Conservation (phyloP, 2,113 vertebrate species). For the Oophaga pumilio region DNA sequence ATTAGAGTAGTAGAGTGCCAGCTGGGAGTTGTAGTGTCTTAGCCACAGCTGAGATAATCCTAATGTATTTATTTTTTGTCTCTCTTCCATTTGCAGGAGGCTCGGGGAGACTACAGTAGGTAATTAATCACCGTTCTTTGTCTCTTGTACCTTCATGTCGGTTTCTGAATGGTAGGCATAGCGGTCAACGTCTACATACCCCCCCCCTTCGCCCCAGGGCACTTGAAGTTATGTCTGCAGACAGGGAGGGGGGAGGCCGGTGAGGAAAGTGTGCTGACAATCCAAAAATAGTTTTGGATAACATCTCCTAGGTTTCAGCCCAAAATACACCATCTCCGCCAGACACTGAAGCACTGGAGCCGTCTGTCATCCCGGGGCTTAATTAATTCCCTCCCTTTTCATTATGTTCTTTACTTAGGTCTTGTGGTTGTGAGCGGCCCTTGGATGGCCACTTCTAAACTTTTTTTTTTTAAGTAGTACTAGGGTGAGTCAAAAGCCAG, state of each 20-base stretch:
- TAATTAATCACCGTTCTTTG: slow-evolving; percentile 75
- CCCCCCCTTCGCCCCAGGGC: neutral
- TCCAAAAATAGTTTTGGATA: slow-evolving; percentile 50
- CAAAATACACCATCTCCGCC: slow-evolving; percentile 25
- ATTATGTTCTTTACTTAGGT: slow-evolving; percentile 18
- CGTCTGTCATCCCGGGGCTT: slow-evolving; percentile 39
- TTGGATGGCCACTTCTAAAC: neutral
- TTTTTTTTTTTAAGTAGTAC: neutral
- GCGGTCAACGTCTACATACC: slow-evolving; percentile 22
- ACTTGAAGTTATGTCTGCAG: slow-evolving; percentile 16
- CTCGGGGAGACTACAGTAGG: slow-evolving; percentile 92
- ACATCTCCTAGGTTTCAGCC: slow-evolving; percentile 45
- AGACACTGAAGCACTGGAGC: neutral
- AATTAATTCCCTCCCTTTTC: slow-evolving; percentile 26
- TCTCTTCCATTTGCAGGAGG: slow-evolving; percentile 81
- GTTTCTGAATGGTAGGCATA: slow-evolving; percentile 28
- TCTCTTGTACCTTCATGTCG: slow-evolving; percentile 39
- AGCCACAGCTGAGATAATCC: neutral
- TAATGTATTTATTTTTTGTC: slow-evolving; percentile 54
- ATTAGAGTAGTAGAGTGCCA: neutral
- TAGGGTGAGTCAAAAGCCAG: neutral
- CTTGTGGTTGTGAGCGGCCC: neutral
- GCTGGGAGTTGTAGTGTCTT: neutral
- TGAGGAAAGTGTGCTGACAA: neutral
- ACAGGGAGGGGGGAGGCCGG: slow-evolving; percentile 9